Conservation (phyloP, 2,888 invertebrate species). For the Margaritifera margaritifera region DNA sequence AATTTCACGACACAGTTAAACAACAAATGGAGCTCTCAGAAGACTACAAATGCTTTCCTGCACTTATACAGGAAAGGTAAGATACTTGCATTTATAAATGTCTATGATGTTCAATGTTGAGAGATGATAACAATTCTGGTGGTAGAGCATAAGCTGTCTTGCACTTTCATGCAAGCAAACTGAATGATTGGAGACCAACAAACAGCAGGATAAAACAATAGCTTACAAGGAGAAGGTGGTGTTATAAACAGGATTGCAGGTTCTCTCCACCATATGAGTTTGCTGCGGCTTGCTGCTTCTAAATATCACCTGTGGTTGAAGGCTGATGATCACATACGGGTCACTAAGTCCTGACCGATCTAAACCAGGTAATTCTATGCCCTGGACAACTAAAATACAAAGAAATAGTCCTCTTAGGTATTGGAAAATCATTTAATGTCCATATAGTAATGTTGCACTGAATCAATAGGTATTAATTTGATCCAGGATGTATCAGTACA, state of each 20-base stretch:
- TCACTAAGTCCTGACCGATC: conserved; percentile 60
- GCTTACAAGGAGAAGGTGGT: conserved; percentile 67
- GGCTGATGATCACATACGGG: conserved; percentile 59
- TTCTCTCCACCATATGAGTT: conserved; percentile 55
- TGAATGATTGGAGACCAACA: not conserved
- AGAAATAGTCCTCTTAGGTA: not conserved
- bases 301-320: conserved; percentile 59
- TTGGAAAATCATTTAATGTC: not conserved
- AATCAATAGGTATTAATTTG: too few relatives aligned
- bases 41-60: too few relatives aligned
- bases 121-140: too few relatives aligned
- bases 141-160: too few relatives aligned
- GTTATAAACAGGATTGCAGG: conserved; percentile 64
- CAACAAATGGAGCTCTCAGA: too few relatives aligned
- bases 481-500: too few relatives aligned
- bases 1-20: too few relatives aligned
- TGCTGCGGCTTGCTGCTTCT: conserved; percentile 38
- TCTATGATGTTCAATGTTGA: too few relatives aligned
- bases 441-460: too few relatives aligned
- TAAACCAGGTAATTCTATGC: conserved; percentile 59
- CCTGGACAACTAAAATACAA: conserved; percentile 57
- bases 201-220: not conserved
- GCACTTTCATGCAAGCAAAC: too few relatives aligned
- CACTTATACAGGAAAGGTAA: too few relatives aligned
- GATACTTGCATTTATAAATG: too few relatives aligned